A percentile compares a stretch with the other conserved stretches of the same genome.
phyloP scores from a whole-genome alignment of 2,113 vertebrate genomes.

The Mesocricetus auratus region DNA sequence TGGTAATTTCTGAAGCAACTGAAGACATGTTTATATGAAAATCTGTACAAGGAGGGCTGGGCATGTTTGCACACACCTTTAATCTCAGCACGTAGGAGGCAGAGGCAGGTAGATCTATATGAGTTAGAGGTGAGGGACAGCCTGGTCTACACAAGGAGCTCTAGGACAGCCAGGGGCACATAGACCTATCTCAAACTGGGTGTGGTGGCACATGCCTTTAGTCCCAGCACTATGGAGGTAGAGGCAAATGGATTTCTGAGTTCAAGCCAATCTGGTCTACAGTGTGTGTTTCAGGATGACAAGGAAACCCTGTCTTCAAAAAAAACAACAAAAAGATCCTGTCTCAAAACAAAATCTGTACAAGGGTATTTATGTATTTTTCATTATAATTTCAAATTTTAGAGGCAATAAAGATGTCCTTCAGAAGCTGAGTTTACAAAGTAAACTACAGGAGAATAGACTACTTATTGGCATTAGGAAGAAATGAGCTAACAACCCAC shows the following conservation, averaged over 20 bases:
- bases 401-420: conserved; percentile 27
- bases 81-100: not conserved
- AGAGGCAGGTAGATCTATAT: not conserved
- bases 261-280: not conserved
- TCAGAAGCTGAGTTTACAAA: conserved; percentile 6
- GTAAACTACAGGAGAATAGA: not conserved
- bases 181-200: not conserved
- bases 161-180: not conserved
- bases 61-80: not conserved
- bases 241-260: not conserved
- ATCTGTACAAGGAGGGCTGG: not conserved
- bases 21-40: conserved; percentile 52
- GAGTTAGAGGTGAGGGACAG: not conserved
- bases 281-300: not conserved
- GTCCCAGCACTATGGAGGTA: not conserved
- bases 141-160: not conserved
- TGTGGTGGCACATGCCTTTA: not conserved
- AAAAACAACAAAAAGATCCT: not conserved
- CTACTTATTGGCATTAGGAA: conserved; percentile 25
- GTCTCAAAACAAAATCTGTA: not conserved
- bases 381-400: conserved; percentile 39
- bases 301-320: not conserved
- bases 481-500: conserved; percentile 23
- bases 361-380: conserved; percentile 16
- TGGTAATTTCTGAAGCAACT: conserved; percentile 32